Percentiles rank a stretch among this genome's conserved stretches.
These are phyloP conservation scores for Nephrotoma flavescens DNA, from an alignment of 2,888 invertebrate species.

Conservation along the genomic window DNA sequence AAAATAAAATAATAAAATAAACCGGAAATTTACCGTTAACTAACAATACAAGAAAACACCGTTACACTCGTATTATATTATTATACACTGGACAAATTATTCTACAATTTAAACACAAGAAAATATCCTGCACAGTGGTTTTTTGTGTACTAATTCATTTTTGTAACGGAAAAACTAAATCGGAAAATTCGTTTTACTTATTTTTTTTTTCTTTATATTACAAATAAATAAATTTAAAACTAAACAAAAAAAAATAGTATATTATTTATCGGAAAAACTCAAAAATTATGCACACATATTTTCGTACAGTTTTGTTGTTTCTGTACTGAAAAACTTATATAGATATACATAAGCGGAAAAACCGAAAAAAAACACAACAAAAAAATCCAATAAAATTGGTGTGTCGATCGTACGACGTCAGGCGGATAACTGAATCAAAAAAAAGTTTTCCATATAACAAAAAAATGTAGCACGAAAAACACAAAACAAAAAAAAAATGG, in stretches of 20 bases:
- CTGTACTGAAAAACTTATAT: not conserved
- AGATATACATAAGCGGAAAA: not conserved
- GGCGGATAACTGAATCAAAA: conserved; percentile 4
- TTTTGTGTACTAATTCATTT: not conserved
- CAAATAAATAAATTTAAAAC: no score
- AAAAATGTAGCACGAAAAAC: not conserved
- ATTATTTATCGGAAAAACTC: not conserved
- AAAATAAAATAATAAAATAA: not conserved
- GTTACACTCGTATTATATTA: not conserved
- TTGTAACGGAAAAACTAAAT: not conserved
- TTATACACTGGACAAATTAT: not conserved
- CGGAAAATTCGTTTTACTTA: not conserved
- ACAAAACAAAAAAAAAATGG: not conserved
- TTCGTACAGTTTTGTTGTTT: not conserved
- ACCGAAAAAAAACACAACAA: not conserved
- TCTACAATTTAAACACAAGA: not conserved
- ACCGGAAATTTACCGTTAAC: not conserved
- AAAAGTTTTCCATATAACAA: not conserved
- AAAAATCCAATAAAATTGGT: not conserved
- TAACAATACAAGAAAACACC: not conserved
- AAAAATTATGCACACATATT: not conserved
- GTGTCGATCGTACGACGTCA: conserved; percentile 4
- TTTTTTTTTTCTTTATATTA: no score
- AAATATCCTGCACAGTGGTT: not conserved
- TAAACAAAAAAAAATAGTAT: not conserved